These are phyloP conservation scores for Sinodicranocentrus sp. DNA, from an alignment of 2,888 invertebrate genomes.

Conservation along the genomic window DNA sequence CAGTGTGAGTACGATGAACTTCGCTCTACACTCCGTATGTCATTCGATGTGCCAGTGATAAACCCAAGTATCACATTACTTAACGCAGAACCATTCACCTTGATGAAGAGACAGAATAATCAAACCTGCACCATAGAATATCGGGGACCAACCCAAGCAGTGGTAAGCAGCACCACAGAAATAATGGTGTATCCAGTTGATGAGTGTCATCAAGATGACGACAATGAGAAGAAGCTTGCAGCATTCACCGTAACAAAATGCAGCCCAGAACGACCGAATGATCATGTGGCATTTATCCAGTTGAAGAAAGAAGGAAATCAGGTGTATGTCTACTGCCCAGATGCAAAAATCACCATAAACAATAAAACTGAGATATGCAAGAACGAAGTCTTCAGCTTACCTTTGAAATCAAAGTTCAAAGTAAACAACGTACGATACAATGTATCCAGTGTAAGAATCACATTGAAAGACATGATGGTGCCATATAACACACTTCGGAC, in stretches of 20 bases:
- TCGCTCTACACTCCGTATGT: too few species aligned
- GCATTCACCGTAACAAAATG: not conserved
- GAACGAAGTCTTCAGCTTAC: not conserved
- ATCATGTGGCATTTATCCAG: slow-evolving; percentile 25
- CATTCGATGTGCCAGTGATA: too few species aligned
- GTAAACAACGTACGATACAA: slow-evolving; percentile 23
- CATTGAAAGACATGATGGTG: not conserved
- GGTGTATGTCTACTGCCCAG: slow-evolving; percentile 20
- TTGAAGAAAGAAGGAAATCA: slow-evolving; percentile 1
- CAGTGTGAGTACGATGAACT: too few species aligned
- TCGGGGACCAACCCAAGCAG: not conserved
- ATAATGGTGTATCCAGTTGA: slow-evolving; percentile 2
- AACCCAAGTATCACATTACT: too few species aligned
- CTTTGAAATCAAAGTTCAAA: slow-evolving; percentile 31
- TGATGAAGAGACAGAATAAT: slow-evolving; percentile 5
- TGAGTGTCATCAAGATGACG: not conserved
- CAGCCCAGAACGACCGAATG: not conserved
- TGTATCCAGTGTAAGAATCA: not conserved
- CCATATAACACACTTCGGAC: not conserved
- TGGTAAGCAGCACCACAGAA: not conserved
- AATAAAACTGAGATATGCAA: not conserved
- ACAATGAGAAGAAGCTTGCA: not conserved
- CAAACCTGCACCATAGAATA: not conserved
- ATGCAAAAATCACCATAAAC: slow-evolving; percentile 1
- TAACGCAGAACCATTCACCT: slow-evolving; percentile 26